A percentile compares a stretch with the other conserved stretches of the same genome.
Evolutionary conservation across 2,113 vertebrate genomes (phyloP).

Genomic region (Pardalotus punctatus): DNA sequence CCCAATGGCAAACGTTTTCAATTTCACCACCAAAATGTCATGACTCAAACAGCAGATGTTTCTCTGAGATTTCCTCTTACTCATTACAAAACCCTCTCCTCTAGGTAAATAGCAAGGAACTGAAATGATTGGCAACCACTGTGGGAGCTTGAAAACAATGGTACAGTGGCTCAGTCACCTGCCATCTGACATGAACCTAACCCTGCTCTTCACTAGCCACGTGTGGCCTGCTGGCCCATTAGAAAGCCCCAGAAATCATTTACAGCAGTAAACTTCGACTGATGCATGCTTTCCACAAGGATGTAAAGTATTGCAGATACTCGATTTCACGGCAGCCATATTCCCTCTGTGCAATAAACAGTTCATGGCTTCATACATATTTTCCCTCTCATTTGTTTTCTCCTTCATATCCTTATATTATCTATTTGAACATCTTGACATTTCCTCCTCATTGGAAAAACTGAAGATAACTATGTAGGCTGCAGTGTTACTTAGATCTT

Average conservation of each 20-base stretch:
- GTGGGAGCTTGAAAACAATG: neutral
- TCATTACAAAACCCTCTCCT: neutral
- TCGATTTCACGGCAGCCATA: neutral
- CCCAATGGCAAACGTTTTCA: neutral
- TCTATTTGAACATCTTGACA: neutral
- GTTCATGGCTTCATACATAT: neutral
- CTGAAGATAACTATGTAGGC: neutral
- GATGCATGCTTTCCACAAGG: neutral
- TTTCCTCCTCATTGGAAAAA: neutral
- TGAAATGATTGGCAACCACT: neutral
- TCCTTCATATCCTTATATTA: neutral
- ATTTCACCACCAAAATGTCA: slow-evolving; percentile 38
- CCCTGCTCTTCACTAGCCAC: neutral
- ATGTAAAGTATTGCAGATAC: neutral
- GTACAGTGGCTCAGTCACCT: neutral
- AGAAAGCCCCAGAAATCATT: neutral
- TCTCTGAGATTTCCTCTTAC: neutral
- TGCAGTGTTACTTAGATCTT: neutral
- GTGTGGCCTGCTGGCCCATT: neutral
- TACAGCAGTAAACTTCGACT: neutral
- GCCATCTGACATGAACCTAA: neutral
- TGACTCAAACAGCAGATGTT: slow-evolving; percentile 27
- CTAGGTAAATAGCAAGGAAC: slow-evolving; percentile 15
- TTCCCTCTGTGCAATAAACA: neutral
- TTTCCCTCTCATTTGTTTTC: neutral